Evolutionary conservation across 37 sponge, comb jelly and placozoan species (phyloP).

Genomic region (Eunapius fragilis): DNA sequence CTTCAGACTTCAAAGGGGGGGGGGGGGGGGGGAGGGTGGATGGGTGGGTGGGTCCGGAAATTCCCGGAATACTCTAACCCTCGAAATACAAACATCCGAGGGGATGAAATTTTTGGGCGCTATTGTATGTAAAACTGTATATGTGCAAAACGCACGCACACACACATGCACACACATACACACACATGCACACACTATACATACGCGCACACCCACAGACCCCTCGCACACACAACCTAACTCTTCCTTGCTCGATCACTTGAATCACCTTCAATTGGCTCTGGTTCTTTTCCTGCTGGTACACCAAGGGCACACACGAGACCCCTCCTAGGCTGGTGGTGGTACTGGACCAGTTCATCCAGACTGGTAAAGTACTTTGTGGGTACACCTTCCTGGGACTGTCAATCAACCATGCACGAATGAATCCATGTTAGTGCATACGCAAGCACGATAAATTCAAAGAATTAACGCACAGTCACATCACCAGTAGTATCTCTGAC

Average conservation of each 20-base stretch:
- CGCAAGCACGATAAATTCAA: constrained; percentile 2
- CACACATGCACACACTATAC: background rate
- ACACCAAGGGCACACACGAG: constrained; percentile 62
- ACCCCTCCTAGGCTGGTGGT: constrained; percentile 57
- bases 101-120: too few relatives aligned
- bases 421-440: background rate
- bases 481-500: too few relatives aligned
- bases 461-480: too few relatives aligned
- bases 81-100: too few relatives aligned
- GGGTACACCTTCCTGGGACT: constrained; percentile 71
- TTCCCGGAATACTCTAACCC: too few relatives aligned
- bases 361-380: constrained; percentile 45
- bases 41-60: too few relatives aligned
- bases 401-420: background rate
- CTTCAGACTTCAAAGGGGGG: too few relatives aligned
- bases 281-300: constrained; percentile 55
- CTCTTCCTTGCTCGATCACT: background rate
- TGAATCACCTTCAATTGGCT: constrained; percentile 46
- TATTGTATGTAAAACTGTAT: too few relatives aligned
- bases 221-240: background rate
- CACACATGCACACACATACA: too few relatives aligned
- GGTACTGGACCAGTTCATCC: constrained; percentile 71
- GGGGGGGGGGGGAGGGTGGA: too few relatives aligned
- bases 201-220: background rate
- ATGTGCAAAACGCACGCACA: background rate